These are phyloP conservation scores for Drosophila putrida DNA, from an alignment of 2,888 invertebrate genomes.

Conservation along the genomic window DNA sequence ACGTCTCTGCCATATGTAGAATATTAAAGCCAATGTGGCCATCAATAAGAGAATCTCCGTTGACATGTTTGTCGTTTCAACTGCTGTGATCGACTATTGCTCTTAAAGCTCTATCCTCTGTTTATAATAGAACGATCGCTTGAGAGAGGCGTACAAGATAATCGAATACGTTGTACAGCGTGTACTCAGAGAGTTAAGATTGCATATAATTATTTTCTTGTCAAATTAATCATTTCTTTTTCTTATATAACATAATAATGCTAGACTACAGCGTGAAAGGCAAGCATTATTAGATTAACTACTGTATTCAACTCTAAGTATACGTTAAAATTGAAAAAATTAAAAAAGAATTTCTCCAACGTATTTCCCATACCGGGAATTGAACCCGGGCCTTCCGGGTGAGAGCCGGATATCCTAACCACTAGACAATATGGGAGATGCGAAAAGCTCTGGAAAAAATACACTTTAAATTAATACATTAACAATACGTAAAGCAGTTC, in stretches of 20 bases:
- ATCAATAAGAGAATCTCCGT: conserved; percentile 37
- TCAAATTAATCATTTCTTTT: no score
- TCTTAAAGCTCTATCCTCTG: no score
- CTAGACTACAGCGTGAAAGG: no score
- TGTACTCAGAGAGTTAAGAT: no score
- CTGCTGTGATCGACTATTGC: conserved; percentile 29
- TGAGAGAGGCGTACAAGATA: no score
- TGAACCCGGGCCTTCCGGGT: conserved; percentile 90
- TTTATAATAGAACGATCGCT: conserved; percentile 2
- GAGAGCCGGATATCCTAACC: conserved; percentile 85
- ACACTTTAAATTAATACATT: not conserved
- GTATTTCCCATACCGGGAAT: conserved; percentile 93
- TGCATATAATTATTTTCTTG: no score
- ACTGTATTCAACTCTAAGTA: no score
- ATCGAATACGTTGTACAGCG: no score
- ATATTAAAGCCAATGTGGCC: conserved; percentile 41
- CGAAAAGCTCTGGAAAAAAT: fast-evolving
- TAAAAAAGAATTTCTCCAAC: not conserved
- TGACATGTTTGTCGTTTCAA: conserved; percentile 40
- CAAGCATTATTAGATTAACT: no score
- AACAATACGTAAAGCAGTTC: not conserved
- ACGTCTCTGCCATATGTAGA: conserved; percentile 67
- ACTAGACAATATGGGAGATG: conserved; percentile 84
- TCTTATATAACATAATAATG: no score
- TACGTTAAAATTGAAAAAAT: not conserved